Percentiles rank a stretch among this genome's conserved stretches.
Conservation (phyloP, 2,888 invertebrate genomes). For the Dynastes tityus region DNA sequence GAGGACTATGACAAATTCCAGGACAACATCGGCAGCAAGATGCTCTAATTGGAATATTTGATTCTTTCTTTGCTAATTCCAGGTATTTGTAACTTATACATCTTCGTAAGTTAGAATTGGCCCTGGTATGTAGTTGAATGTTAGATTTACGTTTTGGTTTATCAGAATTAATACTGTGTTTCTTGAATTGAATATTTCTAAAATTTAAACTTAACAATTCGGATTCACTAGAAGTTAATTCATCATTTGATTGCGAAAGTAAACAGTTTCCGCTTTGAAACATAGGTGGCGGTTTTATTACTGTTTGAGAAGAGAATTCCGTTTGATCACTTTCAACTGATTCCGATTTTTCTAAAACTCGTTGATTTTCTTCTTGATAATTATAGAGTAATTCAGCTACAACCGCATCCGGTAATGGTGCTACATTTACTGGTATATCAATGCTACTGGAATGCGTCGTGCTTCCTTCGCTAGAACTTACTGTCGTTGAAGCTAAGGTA, state of each 20-base stretch:
- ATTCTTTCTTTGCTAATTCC: constrained; percentile 58
- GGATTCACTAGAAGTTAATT: constrained; percentile 58
- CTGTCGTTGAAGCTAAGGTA: constrained; percentile 40
- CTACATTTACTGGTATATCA: constrained; percentile 72
- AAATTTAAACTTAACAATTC: constrained; percentile 60
- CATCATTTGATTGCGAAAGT: constrained; percentile 51
- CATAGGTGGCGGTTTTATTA: constrained; percentile 75
- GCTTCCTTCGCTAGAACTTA: constrained; percentile 60
- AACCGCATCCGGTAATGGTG: constrained; percentile 72
- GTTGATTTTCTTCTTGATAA: constrained; percentile 61
- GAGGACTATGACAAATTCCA: constrained; percentile 71
- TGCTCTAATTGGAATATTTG: constrained; percentile 20
- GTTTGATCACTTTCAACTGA: constrained; percentile 61
- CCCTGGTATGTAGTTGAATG: constrained; percentile 61
- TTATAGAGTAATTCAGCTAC: constrained; percentile 74
- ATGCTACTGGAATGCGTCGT: constrained; percentile 75
- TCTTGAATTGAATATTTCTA: constrained; percentile 67
- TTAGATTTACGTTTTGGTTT: constrained; percentile 72
- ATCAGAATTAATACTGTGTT: constrained; percentile 77
- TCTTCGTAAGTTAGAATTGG: constrained; percentile 62
- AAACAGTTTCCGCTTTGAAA: constrained; percentile 70
- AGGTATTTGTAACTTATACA: constrained; percentile 73
- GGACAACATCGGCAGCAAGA: constrained; percentile 51
- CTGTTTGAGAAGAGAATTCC: constrained; percentile 60
- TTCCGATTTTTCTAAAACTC: constrained; percentile 57